phyloP scores from a whole-genome alignment of 2,888 invertebrate species.

The Pelosia muscerda region DNA sequence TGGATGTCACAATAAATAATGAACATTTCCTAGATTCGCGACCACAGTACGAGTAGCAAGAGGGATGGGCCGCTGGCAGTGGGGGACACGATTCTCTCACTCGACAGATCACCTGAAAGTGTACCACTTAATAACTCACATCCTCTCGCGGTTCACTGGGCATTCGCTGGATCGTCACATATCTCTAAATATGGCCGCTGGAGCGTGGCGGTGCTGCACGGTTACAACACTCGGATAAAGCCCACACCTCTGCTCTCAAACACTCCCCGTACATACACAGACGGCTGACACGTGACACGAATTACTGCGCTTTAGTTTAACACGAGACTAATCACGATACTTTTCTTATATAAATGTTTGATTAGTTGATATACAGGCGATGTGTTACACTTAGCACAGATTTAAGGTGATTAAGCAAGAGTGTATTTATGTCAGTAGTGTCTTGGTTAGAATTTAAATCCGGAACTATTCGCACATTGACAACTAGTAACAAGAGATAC shows the following conservation, averaged over 20 bases:
- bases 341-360: background rate
- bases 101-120: conserved; percentile 86
- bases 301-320: conserved; percentile 11
- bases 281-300: conserved; percentile 13
- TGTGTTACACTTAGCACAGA: background rate
- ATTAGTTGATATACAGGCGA: background rate
- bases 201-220: conserved; percentile 70
- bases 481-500: background rate
- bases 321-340: background rate
- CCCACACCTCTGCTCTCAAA: conserved; percentile 42
- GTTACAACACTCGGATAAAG: conserved; percentile 64
- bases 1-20: background rate
- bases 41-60: conserved; percentile 35
- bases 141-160: conserved; percentile 85
- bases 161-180: conserved; percentile 85
- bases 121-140: conserved; percentile 86
- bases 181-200: conserved; percentile 84
- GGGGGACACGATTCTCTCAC: conserved; percentile 81
- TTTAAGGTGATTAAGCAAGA: background rate
- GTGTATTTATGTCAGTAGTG: background rate
- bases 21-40: conserved; percentile 49
- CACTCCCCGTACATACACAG: conserved; percentile 8
- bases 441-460: background rate
- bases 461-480: background rate
- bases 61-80: conserved; percentile 35